Conservation (phyloP, 2,797 vertebrate species). For the Acropternis orthonyx region DNA sequence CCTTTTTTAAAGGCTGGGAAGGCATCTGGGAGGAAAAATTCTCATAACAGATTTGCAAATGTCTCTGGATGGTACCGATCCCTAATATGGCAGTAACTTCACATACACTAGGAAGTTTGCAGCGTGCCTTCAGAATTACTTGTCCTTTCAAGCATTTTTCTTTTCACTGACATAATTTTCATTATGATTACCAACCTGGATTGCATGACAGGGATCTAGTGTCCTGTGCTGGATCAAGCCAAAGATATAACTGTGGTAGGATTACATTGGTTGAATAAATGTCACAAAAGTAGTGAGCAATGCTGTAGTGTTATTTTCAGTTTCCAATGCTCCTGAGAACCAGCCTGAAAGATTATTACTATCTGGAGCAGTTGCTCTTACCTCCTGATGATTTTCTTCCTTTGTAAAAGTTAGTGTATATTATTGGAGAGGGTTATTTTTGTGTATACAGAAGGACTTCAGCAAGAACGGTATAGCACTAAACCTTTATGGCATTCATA, state of each 20-base stretch:
- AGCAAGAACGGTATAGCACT: neutral
- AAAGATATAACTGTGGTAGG: neutral
- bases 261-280: neutral
- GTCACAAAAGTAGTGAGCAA: neutral
- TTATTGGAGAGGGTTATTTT: neutral
- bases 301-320: neutral
- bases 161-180: neutral
- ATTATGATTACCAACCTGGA: neutral
- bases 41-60: neutral
- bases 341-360: neutral
- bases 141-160: neutral
- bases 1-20: neutral
- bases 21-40: neutral
- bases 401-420: neutral
- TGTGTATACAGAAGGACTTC: neutral
- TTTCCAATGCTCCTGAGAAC: neutral
- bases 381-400: neutral
- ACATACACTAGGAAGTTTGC: neutral
- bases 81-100: neutral
- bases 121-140: neutral
- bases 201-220: neutral
- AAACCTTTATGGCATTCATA: neutral
- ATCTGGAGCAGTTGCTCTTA: neutral
- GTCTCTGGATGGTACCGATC: neutral
- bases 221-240: neutral